Evolutionary conservation across 2,888 invertebrate species (phyloP), one percentile per base, ranked within the genome.

Genomic region (Hyposoter dolosus): DNA sequence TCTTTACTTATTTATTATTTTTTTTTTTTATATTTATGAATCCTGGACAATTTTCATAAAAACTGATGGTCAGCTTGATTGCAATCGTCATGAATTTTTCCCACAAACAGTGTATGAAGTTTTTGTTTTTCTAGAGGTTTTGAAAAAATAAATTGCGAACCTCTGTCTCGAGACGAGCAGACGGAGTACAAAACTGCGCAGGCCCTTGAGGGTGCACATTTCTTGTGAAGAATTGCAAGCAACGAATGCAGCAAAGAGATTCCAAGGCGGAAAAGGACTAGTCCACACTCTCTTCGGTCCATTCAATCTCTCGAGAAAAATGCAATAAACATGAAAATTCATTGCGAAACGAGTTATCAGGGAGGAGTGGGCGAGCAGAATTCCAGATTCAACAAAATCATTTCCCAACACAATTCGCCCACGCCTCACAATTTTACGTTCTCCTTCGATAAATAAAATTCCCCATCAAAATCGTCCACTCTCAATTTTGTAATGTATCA

Each of bases 121-220:
- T 60, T 28, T 28, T 60, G 12, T 15, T 56, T 23, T n/a, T 28
- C 60, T 23, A 60, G 12, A 28, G 60, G 15, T 1, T 23, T 60
- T 23, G 3, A 3, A 60, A 19, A 12, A 19, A 28, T 12, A 28
- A 28, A 60, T 28, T 60, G 28, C 23, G 56, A 56, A 56, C 60
- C 28, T 60, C 53, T 53, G 53, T 53, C 23, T 28, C 19, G 60
- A 60, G 60, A 12, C 23, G 60, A 60, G 60, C 23, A 60, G 60
- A 28, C 60, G 7, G 15, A 60, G 60, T 28, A 60, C 60, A 60
- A 28, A 60, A 28, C 28, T 60, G 60, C 28, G 60, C 60, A 60
- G 60, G 28, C 60, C 60, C 60, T 60, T 3, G 60, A 28, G 28
- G 60, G 28, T 28, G 60, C 60, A 60, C 12, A 28, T 28, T 60